These are phyloP conservation scores for Lithophane socia DNA, from an alignment of 2,888 invertebrate genomes.

Conservation along the genomic window DNA sequence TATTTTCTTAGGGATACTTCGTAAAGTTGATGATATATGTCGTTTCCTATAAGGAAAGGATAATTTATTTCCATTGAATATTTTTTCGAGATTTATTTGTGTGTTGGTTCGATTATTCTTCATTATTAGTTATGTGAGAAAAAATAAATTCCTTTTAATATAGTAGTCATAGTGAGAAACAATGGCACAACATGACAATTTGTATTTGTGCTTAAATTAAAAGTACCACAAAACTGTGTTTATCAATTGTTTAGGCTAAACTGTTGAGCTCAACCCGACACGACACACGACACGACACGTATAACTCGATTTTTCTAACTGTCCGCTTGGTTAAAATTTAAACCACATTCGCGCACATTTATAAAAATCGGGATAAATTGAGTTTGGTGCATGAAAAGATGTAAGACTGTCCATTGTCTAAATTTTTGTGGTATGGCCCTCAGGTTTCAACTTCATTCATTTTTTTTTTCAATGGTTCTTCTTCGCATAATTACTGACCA, in stretches of 20 bases:
- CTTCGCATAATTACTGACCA: background rate
- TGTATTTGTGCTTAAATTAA: background rate
- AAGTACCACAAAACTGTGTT: background rate
- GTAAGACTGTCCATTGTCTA: background rate
- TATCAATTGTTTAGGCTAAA: background rate
- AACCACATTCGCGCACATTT: too few species aligned
- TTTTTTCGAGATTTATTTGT: constrained; percentile 23
- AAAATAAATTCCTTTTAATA: too few species aligned
- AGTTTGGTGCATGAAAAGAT: too few species aligned
- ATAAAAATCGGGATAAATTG: too few species aligned
- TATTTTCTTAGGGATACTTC: constrained; percentile 48
- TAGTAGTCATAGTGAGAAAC: too few species aligned
- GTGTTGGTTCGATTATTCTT: background rate
- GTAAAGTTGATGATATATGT: constrained; percentile 56
- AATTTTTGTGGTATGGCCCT: background rate
- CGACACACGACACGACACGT: too few species aligned
- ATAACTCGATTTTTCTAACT: too few species aligned
- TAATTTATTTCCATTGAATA: constrained; percentile 45
- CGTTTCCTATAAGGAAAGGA: constrained; percentile 32
- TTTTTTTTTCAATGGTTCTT: background rate
- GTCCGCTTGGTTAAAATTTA: too few species aligned
- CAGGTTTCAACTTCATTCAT: background rate
- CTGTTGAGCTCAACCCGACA: too few species aligned
- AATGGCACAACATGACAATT: background rate
- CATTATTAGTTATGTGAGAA: background rate